Evolutionary conservation across 2,113 vertebrate species (phyloP), one percentile per base, ranked within the genome.

Genomic region (Petaurus breviceps): DNA sequence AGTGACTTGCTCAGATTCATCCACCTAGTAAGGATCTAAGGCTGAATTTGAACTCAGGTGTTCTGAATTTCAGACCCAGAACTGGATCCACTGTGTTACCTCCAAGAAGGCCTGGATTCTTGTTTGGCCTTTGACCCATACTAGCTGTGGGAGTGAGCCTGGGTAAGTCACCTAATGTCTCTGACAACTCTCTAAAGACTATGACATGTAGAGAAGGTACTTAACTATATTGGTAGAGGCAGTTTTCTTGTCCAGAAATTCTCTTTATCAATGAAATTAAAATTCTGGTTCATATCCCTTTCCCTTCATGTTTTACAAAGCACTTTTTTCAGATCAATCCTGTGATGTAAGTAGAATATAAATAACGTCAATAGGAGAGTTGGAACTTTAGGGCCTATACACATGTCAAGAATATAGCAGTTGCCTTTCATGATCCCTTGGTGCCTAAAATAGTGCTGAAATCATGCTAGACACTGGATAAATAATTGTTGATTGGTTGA

Each of bases 401-500:
- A 37, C 31, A 37, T 31, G 28, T 68, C 3, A 37, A 31, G 16
- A 68, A 68, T 68, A 37, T 12, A 68, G 11, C 31, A 68, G 28
- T 14, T 61, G 2, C 28, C 28, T 68, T 68, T 28, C 57, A 12
- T 68, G 28, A 37, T 37, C 10, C 11, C 10, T 68, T 68, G 57
- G 31, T 37, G 4, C 11, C 4, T 37, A 37, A 28, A 28, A 37
- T 14, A 37, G 57, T 68, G 57, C 31, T 68, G 31, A 68, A 68
- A 28, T 37, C 57, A 37, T 68, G 57, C 28, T 68, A 68, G 57
- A 68, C 31, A 97, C 96, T 93, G 94, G 84, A 95, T 95, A 96
- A 96, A 95, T 95, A 95, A 51, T 93, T 97, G 95, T 94, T 97
- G 95, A 93, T 51, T 7, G 2, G 57, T 37, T 94, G 92, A 89